Percentiles rank a stretch among this genome's conserved stretches.
These are phyloP conservation scores for Onychomys torridus DNA, from an alignment of 2,797 vertebrate species.

Conservation along the genomic window DNA sequence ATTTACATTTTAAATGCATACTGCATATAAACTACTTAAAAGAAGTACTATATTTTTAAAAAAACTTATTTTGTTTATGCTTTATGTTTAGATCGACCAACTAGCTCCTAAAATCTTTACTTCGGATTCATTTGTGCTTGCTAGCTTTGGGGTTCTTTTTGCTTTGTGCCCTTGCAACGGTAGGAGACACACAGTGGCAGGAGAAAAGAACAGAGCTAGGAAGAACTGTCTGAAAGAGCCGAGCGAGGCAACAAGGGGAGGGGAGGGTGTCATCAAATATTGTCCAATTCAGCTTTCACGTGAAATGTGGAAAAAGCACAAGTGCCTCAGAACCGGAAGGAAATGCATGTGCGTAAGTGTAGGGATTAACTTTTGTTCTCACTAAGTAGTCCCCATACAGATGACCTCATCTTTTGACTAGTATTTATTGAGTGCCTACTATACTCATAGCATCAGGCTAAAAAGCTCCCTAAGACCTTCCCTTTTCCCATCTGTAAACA, in stretches of 20 bases:
- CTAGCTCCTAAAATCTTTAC: neutral
- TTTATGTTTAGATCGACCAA: neutral
- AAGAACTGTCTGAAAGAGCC: neutral
- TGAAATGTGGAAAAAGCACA: conserved; percentile 56
- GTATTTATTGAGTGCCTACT: conserved; percentile 50
- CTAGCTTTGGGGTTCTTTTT: conserved; percentile 49
- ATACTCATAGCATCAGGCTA: neutral
- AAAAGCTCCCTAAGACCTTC: neutral
- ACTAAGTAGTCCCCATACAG: neutral
- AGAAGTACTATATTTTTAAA: neutral
- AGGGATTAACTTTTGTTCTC: conserved; percentile 34
- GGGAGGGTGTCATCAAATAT: neutral
- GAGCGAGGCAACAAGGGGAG: neutral
- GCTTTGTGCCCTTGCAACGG: neutral
- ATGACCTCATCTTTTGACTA: conserved; percentile 32
- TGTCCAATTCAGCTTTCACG: conserved; percentile 22
- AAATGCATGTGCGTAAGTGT: neutral
- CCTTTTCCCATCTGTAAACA: conserved; percentile 33
- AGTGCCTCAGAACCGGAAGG: conserved; percentile 20
- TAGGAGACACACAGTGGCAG: neutral
- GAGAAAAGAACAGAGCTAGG: neutral
- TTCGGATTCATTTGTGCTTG: neutral
- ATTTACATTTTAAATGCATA: neutral
- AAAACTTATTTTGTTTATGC: neutral
- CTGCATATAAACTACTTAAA: neutral